These are phyloP conservation scores for Cynoglossus semilaevis DNA, from an alignment of 2,113 vertebrate species.

Conservation along the genomic window DNA sequence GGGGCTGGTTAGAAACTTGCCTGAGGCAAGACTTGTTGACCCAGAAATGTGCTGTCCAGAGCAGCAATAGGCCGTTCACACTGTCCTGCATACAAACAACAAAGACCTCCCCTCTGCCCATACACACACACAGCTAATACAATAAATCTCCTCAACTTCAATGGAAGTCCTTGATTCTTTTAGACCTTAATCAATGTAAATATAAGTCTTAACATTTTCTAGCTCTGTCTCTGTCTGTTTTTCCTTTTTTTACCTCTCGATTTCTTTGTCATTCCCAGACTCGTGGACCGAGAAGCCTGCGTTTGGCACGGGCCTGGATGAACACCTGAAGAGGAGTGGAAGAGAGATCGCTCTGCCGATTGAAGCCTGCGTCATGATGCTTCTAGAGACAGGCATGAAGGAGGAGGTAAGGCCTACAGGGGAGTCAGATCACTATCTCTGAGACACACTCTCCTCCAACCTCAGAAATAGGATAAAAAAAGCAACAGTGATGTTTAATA, in stretches of 20 bases:
- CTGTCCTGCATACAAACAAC: not conserved
- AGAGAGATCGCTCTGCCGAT: slow-evolving; percentile 91
- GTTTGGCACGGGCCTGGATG: slow-evolving; percentile 90
- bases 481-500: too few species aligned
- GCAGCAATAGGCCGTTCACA: slow-evolving; percentile 13
- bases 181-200: too few species aligned
- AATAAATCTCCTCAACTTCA: too few species aligned
- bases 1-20: slow-evolving; percentile 8
- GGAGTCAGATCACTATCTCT: too few species aligned
- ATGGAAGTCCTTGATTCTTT: too few species aligned
- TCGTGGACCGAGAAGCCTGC: slow-evolving; percentile 97
- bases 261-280: slow-evolving; percentile 73
- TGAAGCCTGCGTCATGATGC: slow-evolving; percentile 97
- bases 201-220: too few species aligned
- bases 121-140: too few species aligned
- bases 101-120: not conserved
- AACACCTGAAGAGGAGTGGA: slow-evolving; percentile 93
- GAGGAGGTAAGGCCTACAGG: slow-evolving; percentile 83
- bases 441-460: too few species aligned
- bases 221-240: not conserved
- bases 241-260: not conserved
- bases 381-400: slow-evolving; percentile 95
- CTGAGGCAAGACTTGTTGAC: slow-evolving; percentile 13
- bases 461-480: too few species aligned
- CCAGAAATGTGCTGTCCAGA: slow-evolving; percentile 40